A percentile compares a stretch with the other conserved stretches of the same genome.
Evolutionary conservation across 2,888 invertebrate species (phyloP).

Genomic region (Coleophora flavipennella): DNA sequence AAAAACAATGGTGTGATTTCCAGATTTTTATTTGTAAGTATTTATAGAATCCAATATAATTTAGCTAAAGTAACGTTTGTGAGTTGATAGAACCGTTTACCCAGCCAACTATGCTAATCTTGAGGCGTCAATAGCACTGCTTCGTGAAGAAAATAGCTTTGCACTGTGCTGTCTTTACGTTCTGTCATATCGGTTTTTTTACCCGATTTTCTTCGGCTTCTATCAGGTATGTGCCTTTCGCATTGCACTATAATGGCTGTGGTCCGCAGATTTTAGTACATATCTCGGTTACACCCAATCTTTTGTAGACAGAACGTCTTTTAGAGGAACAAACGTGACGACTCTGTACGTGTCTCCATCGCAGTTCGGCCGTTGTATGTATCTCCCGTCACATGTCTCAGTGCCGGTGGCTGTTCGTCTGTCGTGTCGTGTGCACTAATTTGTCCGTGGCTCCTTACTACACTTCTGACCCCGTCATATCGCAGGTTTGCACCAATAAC

Average conservation of each 20-base stretch:
- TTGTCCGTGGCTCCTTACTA: constrained; percentile 21
- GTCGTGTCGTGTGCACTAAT: constrained; percentile 33
- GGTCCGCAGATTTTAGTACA: constrained; percentile 49
- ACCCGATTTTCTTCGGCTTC: constrained; percentile 62
- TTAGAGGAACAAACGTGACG: constrained; percentile 29
- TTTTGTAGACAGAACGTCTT: constrained; percentile 36
- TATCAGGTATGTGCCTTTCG: constrained; percentile 67
- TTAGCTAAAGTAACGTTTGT: constrained; percentile 46
- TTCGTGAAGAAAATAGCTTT: constrained; percentile 33
- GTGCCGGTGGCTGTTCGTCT: constrained; percentile 51
- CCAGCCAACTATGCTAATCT: constrained; percentile 33
- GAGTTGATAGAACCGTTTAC: constrained; percentile 39
- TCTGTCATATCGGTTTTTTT: constrained; percentile 64
- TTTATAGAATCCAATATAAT: constrained; percentile 67
- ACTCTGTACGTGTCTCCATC: constrained; percentile 22
- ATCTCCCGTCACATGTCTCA: constrained; percentile 22
- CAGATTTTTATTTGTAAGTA: constrained; percentile 74
- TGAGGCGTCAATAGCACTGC: constrained; percentile 40
- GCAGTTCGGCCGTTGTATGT: constrained; percentile 19
- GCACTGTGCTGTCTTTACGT: constrained; percentile 48
- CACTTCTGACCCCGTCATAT: constrained; percentile 20
- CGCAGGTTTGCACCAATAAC: no score
- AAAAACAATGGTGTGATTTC: constrained; percentile 73
- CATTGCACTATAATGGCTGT: constrained; percentile 54
- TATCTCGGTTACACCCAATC: constrained; percentile 41